Evolutionary conservation across 2,797 vertebrate genomes (phyloP), one percentile per base, ranked within the genome.

Genomic region (Mus caroli): DNA sequence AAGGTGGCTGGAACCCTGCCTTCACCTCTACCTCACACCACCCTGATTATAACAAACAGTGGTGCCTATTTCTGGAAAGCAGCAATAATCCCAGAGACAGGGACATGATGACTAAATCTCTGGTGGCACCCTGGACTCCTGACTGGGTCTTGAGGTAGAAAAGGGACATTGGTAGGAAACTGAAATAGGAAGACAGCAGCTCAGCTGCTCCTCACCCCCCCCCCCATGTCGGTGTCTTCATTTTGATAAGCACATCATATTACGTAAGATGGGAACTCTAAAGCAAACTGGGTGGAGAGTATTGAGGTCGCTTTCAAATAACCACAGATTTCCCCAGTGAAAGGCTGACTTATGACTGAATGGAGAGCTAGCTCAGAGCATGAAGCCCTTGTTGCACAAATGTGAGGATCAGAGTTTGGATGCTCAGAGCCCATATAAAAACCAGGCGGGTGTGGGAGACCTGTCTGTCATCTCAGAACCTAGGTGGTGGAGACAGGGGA

Each of bases 241-340:
- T 75, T 79, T 90, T 96, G 84, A 90, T 56, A 85, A 56, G 34
- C 22, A 40, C 19, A 24, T 69, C 14, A 37, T 58, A 20, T 90
- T 88, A 31, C 76, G 52, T 73, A 88, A 88, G 67, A 31, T 60
- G 40, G 62, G 56, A 83, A 67, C 54, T 14, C 73, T 71, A 22
- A 76, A 89, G 71, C 34, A 85, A 75, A 56, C 0, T 11, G 40
- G 28, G 22, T 60, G 19, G 76, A 60, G 34, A 34, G n/a, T 76
- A 20, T 58, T 28, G 37, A 75, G 24, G 88, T 43, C 73, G 28
- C 58, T 76, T 37, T 75, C 60, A 52, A n/a, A 28, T 71, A 31
- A 22, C 80, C 64, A n/a, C 78, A 94, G n/a, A 89, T 91, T 91
- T 86, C 93, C 75, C 75, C n/a, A 73, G 50, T 80, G 31, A 86